Evolutionary conservation across 2,113 vertebrate species (phyloP).

Genomic region (Zosterops lateralis): DNA sequence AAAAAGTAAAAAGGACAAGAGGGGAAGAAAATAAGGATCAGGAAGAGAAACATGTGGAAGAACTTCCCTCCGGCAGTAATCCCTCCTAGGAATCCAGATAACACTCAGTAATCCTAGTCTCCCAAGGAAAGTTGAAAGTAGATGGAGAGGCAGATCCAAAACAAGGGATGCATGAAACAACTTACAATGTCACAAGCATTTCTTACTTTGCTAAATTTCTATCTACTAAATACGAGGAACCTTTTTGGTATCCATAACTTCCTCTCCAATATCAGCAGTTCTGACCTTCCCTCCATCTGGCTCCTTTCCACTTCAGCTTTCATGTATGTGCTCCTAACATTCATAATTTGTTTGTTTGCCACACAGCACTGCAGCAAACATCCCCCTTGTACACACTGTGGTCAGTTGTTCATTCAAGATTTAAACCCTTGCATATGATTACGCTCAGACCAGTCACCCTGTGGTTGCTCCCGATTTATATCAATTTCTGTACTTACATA

Average conservation of each 20-base stretch:
- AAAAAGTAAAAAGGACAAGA: neutral
- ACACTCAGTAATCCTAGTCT: neutral
- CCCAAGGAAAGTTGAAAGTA: neutral
- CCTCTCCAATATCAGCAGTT: rapidly evolving
- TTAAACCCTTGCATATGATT: neutral
- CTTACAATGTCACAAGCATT: neutral
- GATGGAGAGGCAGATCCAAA: neutral
- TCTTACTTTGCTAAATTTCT: neutral
- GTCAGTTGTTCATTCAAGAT: neutral
- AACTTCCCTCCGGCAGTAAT: rapidly evolving
- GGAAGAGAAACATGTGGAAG: neutral
- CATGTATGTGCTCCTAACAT: neutral
- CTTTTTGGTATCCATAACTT: neutral
- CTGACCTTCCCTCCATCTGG: neutral
- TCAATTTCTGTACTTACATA: neutral
- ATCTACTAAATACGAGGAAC: neutral
- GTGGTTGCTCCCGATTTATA: neutral
- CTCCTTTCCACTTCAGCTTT: neutral
- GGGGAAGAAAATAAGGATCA: neutral
- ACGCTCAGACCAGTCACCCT: neutral
- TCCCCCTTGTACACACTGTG: neutral
- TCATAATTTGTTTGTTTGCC: neutral
- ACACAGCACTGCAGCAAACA: neutral
- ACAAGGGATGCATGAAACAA: neutral
- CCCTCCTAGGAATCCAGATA: neutral